A percentile compares a stretch with the other conserved stretches of the same genome.
Conservation (phyloP, 2,888 invertebrate genomes). For the Stomorhina lunata region DNA sequence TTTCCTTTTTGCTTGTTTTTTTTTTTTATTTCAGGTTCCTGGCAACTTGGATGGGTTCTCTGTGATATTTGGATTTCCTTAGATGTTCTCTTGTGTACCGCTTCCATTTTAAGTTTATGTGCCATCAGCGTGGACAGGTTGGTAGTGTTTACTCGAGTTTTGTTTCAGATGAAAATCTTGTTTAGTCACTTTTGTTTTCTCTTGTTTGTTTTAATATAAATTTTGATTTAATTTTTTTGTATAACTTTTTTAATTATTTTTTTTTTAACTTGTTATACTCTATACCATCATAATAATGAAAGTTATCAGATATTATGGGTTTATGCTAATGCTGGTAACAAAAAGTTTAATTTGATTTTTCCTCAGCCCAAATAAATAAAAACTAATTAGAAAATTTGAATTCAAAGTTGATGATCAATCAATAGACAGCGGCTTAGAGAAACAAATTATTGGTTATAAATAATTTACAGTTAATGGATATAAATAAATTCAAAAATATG, state of each 20-base stretch:
- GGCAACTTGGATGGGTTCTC: slow-evolving; percentile 94
- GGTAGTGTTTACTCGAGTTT: slow-evolving; percentile 49
- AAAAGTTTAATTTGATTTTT: too few species aligned
- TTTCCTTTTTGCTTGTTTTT: neutral
- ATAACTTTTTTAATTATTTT: neutral
- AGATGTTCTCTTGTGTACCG: slow-evolving; percentile 95
- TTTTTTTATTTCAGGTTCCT: slow-evolving; percentile 83
- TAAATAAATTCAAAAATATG: too few species aligned
- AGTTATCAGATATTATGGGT: too few species aligned
- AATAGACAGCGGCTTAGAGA: too few species aligned
- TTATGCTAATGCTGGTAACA: too few species aligned
- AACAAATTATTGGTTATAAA: too few species aligned
- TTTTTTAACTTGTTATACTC: too few species aligned
- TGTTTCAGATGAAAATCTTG: neutral
- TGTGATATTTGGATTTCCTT: slow-evolving; percentile 95
- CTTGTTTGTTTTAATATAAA: neutral
- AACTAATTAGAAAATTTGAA: too few species aligned
- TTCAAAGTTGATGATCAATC: too few species aligned
- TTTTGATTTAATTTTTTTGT: neutral
- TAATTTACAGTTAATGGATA: too few species aligned
- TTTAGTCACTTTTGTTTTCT: neutral
- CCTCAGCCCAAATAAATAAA: too few species aligned
- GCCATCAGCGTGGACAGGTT: slow-evolving; percentile 93
- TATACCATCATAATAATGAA: too few species aligned
- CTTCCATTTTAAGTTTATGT: slow-evolving; percentile 94